phyloP scores from a whole-genome alignment of 2,888 invertebrate species.

The Diarsia mendica region DNA sequence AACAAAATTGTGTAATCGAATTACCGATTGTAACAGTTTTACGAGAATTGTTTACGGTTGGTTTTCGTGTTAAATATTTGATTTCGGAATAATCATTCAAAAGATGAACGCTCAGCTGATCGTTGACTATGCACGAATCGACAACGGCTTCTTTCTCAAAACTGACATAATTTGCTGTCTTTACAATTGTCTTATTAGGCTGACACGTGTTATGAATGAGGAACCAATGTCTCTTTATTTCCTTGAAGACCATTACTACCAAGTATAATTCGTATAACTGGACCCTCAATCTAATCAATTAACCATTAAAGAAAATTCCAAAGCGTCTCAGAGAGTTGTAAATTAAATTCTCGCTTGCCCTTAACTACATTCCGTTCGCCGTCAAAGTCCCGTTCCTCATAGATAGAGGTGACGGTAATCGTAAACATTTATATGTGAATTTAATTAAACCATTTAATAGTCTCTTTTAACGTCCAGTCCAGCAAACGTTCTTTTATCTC shows the following conservation, averaged over 20 bases:
- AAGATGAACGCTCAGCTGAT: not conserved
- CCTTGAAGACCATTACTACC: not conserved
- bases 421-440: conserved; percentile 43
- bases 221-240: not conserved
- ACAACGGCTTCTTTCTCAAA: not conserved
- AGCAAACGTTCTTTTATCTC: conserved; percentile 22
- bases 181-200: not conserved
- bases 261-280: not conserved
- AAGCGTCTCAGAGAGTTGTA: conserved; percentile 31
- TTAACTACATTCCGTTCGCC: conserved; percentile 42
- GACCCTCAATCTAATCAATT: conserved; percentile 32
- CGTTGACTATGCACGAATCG: not conserved
- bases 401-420: conserved; percentile 10
- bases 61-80: conserved; percentile 14
- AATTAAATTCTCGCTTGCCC: conserved; percentile 47
- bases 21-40: conserved; percentile 28
- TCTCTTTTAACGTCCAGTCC: not conserved
- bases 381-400: conserved; percentile 55
- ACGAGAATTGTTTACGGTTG: conserved; percentile 30
- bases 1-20: conserved; percentile 41
- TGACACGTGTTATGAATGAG: not conserved
- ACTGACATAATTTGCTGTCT: not conserved
- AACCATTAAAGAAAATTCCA: conserved; percentile 21
- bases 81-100: conserved; percentile 9
- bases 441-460: conserved; percentile 33